A percentile compares a stretch with the other conserved stretches of the same genome.
phyloP scores from a whole-genome alignment of 2,888 invertebrate species.

The Tillus elongatus region DNA sequence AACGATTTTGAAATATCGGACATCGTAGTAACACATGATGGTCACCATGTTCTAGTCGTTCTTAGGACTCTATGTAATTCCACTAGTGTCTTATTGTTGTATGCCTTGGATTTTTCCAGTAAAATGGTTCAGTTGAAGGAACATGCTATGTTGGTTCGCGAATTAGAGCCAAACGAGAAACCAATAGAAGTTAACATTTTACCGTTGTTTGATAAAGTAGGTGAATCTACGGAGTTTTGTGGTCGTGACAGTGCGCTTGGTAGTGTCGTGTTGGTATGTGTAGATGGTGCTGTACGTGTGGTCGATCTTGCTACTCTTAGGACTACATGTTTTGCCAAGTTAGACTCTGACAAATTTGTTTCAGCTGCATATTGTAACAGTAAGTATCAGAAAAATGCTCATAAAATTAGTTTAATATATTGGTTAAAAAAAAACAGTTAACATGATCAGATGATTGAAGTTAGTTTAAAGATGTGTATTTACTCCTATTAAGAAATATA shows the following conservation, averaged over 20 bases:
- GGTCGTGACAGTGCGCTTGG: conserved; percentile 36
- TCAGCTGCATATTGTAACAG: conserved; percentile 81
- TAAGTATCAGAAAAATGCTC: conserved; percentile 38
- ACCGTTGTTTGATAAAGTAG: conserved; percentile 44
- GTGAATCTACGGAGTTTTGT: conserved; percentile 24
- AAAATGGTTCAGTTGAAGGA: conserved; percentile 48
- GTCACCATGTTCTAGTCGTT: conserved; percentile 57
- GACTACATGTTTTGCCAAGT: conserved; percentile 56
- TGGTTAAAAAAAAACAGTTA: no score
- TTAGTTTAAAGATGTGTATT: no score
- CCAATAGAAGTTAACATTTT: conserved; percentile 63
- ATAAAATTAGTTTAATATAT: no score
- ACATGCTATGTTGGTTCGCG: conserved; percentile 52
- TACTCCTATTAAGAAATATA: no score
- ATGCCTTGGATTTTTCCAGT: conserved; percentile 45
- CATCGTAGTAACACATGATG: conserved; percentile 60
- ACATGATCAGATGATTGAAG: no score
- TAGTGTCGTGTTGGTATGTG: conserved; percentile 63
- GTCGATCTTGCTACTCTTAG: conserved; percentile 63
- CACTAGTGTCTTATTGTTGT: conserved; percentile 47
- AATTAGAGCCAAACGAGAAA: conserved; percentile 54
- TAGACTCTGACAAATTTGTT: conserved; percentile 63
- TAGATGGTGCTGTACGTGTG: conserved; percentile 65
- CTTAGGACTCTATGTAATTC: conserved; percentile 34
- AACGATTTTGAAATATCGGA: conserved; percentile 51